These are phyloP conservation scores for Meriones psammophilus DNA, from an alignment of 2,797 vertebrate species.

Conservation along the genomic window DNA sequence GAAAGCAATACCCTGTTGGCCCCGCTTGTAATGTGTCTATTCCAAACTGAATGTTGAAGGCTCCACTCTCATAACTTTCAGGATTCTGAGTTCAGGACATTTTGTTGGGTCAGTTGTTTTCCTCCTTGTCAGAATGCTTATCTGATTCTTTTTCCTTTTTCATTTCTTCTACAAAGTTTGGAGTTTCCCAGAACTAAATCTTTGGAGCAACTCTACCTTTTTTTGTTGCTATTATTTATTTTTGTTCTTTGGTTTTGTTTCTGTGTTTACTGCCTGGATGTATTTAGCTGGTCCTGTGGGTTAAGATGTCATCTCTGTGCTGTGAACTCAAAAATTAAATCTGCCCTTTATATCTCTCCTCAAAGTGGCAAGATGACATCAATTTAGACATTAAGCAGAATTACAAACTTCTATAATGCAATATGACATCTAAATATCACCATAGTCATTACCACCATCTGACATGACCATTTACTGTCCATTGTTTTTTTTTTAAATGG, in stretches of 20 bases:
- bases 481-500: neutral
- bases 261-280: neutral
- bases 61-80: neutral
- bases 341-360: neutral
- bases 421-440: neutral
- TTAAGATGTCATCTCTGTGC: neutral
- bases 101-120: neutral
- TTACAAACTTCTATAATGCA: neutral
- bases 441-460: too few relatives aligned
- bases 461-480: too few relatives aligned
- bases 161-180: neutral
- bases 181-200: neutral
- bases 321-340: neutral
- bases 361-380: too few relatives aligned
- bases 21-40: neutral
- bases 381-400: neutral
- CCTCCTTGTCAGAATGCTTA: neutral
- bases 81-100: neutral
- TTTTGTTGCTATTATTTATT: neutral
- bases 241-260: neutral
- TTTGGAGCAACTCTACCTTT: neutral
- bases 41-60: neutral
- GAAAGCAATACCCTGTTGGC: neutral
- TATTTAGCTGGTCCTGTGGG: neutral
- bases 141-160: neutral